Conservation (phyloP, 2,113 vertebrate genomes). For the Anguilla rostrata region DNA sequence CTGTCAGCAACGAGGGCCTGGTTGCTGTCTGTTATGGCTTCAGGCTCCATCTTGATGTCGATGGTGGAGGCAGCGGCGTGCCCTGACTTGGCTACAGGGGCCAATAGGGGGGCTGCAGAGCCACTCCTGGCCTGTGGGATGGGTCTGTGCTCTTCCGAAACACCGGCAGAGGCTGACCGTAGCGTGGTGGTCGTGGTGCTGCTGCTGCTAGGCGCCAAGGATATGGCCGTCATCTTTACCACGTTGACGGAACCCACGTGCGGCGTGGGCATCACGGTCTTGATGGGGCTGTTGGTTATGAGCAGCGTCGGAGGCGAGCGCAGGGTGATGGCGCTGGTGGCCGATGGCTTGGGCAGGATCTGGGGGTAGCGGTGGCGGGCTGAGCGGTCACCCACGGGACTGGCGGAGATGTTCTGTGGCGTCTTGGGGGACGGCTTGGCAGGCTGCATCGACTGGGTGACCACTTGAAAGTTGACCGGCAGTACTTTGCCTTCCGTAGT, state of each 20-base stretch:
- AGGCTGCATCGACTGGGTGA: constrained; percentile 88
- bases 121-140: constrained; percentile 74
- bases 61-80: constrained; percentile 51
- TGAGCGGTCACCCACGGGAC: constrained; percentile 85
- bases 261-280: constrained; percentile 82
- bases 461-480: constrained; percentile 88
- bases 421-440: constrained; percentile 95
- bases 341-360: constrained; percentile 85
- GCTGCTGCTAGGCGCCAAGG: constrained; percentile 73
- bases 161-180: constrained; percentile 69
- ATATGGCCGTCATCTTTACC: constrained; percentile 88
- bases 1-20: constrained; percentile 53
- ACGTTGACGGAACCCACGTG: constrained; percentile 82
- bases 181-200: constrained; percentile 61
- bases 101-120: constrained; percentile 72
- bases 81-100: constrained; percentile 66
- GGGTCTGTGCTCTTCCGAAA: constrained; percentile 71
- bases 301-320: constrained; percentile 84
- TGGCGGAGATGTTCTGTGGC: constrained; percentile 88
- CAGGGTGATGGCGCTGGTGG: constrained; percentile 80
- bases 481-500: constrained; percentile 75
- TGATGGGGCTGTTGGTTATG: constrained; percentile 85
- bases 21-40: constrained; percentile 72
- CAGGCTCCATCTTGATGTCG: constrained; percentile 80
- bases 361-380: constrained; percentile 82